phyloP scores from a whole-genome alignment of 1,140 invertebrate genomes.

The Lasaia peninsularis region DNA sequence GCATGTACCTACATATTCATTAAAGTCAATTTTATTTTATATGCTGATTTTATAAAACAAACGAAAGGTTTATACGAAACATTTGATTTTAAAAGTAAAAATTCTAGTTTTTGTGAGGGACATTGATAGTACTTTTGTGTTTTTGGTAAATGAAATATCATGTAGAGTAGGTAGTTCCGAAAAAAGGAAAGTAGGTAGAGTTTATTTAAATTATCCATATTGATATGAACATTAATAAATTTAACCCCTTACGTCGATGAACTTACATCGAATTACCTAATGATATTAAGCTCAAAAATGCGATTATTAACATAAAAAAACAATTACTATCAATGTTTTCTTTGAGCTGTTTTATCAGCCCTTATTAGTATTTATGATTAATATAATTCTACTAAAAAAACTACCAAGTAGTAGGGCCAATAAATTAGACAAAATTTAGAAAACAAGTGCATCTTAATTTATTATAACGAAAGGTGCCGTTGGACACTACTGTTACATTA shows the following conservation, averaged over 20 bases:
- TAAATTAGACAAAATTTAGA: constrained; percentile 31
- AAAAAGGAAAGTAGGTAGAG: constrained; percentile 34
- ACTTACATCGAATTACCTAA: constrained; percentile 41
- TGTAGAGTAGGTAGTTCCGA: constrained; percentile 23
- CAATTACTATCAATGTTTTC: constrained; percentile 49
- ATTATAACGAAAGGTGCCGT: constrained; percentile 26
- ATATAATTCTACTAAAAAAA: constrained; percentile 20
- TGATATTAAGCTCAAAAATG: constrained; percentile 46
- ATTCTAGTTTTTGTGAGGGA: constrained; percentile 22
- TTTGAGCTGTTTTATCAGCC: constrained; percentile 44
- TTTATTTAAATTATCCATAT: constrained; percentile 21
- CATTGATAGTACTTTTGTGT: constrained; percentile 17
- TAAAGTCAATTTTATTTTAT: constrained; percentile 20
- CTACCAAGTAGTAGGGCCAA: constrained; percentile 39
- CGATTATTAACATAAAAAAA: constrained; percentile 59
- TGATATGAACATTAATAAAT: constrained; percentile 36
- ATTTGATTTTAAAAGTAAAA: constrained; percentile 30
- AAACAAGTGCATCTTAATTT: constrained; percentile 40
- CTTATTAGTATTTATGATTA: too few relatives aligned
- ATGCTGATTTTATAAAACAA: constrained; percentile 23
- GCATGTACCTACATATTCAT: constrained; percentile 14
- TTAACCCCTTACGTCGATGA: constrained; percentile 38
- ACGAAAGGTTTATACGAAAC: constrained; percentile 16
- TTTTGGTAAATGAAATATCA: constrained; percentile 16
- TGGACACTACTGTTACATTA: constrained; percentile 45